Percentiles rank a stretch among this genome's conserved stretches.
phyloP scores from a whole-genome alignment of 2,888 invertebrate species.

The Callimorpha dominula region DNA sequence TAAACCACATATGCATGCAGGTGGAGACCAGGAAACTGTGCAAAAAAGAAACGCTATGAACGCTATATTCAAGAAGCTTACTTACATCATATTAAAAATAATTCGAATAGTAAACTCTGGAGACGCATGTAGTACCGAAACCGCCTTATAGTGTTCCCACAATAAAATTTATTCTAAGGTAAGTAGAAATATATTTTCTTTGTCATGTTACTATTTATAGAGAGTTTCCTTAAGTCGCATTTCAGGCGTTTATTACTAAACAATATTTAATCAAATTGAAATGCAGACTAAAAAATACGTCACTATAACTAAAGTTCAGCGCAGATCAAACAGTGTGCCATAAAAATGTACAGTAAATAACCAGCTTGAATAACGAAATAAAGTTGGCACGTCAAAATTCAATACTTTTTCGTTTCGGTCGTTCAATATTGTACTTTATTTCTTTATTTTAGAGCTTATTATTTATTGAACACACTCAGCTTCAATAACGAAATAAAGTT shows the following conservation, averaged over 20 bases:
- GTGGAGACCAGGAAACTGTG: not conserved
- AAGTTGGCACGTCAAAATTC: not conserved
- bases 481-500: constrained; percentile 1
- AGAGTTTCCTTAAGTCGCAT: constrained; percentile 16
- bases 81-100: not conserved
- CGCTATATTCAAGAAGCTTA: not conserved
- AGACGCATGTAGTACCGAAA: not conserved
- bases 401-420: not conserved
- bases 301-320: constrained; percentile 20
- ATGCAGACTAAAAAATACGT: constrained; percentile 46
- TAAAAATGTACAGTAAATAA: constrained; percentile 15
- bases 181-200: constrained; percentile 15
- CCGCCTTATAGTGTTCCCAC: not conserved
- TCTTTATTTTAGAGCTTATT: constrained; percentile 4
- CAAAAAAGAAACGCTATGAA: not conserved
- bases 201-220: constrained; percentile 19
- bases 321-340: constrained; percentile 7
- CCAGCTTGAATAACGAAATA: not conserved
- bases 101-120: not conserved
- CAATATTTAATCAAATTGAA: constrained; percentile 41
- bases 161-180: constrained; percentile 7
- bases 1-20: not conserved
- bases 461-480: constrained; percentile 1
- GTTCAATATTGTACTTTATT: constrained; percentile 6
- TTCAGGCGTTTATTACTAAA: constrained; percentile 25